Evolutionary conservation across 2,888 invertebrate species (phyloP).

Genomic region (Sclerodermus sp.): DNA sequence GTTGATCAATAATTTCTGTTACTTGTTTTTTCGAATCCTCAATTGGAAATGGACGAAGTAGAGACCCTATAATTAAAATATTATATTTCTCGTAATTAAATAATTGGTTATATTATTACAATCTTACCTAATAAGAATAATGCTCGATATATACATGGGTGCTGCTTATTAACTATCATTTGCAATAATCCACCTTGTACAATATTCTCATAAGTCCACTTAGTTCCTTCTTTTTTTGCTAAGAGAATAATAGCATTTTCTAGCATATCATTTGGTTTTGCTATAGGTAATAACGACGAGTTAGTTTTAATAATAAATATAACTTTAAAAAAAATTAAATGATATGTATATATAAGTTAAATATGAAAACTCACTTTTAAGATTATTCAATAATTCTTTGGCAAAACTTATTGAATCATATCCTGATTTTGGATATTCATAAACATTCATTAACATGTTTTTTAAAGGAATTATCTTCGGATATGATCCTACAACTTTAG

Average conservation of each 20-base stretch:
- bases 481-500: conserved; percentile 26
- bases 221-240: conserved; percentile 52
- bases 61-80: conserved; percentile 34
- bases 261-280: conserved; percentile 24
- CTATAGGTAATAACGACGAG: too few relatives aligned
- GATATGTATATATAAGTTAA: neutral
- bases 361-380: conserved; percentile 45
- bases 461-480: conserved; percentile 48
- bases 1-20: conserved; percentile 33
- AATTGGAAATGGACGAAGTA: conserved; percentile 41
- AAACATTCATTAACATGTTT: conserved; percentile 46
- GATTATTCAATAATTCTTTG: conserved; percentile 44
- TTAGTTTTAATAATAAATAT: conserved; percentile 1
- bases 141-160: conserved; percentile 35
- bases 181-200: conserved; percentile 34
- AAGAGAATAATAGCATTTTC: conserved; percentile 51
- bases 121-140: conserved; percentile 42
- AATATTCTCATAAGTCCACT: conserved; percentile 55
- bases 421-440: conserved; percentile 52
- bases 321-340: neutral
- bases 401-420: conserved; percentile 40
- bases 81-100: neutral
- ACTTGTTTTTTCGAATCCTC: conserved; percentile 27
- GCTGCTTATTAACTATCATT: conserved; percentile 37
- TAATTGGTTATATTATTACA: neutral